Conservation (phyloP, 2,888 invertebrate species). For the Creontiades dilutus region DNA sequence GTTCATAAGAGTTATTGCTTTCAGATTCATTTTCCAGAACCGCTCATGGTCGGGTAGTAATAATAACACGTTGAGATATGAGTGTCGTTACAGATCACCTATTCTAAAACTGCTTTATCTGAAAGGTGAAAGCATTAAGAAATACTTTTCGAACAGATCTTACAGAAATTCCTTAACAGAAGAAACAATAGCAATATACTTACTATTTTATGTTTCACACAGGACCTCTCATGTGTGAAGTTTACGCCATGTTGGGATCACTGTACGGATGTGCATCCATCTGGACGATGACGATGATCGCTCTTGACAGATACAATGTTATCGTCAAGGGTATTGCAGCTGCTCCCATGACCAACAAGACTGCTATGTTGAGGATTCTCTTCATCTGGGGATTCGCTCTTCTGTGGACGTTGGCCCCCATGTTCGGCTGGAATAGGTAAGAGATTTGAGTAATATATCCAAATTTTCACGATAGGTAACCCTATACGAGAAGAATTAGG, state of each 20-base stretch:
- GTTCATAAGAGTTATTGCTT: too few relatives aligned
- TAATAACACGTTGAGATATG: too few relatives aligned
- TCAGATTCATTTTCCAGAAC: too few relatives aligned
- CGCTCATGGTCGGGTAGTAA: too few relatives aligned
- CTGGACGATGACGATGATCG: constrained; percentile 95
- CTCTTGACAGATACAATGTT: constrained; percentile 95
- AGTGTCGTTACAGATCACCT: too few relatives aligned
- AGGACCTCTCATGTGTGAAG: constrained; percentile 91
- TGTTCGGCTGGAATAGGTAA: constrained; percentile 92
- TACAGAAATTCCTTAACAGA: too few relatives aligned
- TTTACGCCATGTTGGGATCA: constrained; percentile 93
- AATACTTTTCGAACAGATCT: too few relatives aligned
- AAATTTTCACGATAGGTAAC: too few relatives aligned
- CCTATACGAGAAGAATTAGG: too few relatives aligned
- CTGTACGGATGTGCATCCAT: constrained; percentile 94
- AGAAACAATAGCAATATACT: too few relatives aligned
- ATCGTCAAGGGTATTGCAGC: constrained; percentile 94
- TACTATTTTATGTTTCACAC: background rate
- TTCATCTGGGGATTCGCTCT: constrained; percentile 88
- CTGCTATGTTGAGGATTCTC: constrained; percentile 87
- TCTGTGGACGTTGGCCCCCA: constrained; percentile 89
- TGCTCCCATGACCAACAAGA: constrained; percentile 89
- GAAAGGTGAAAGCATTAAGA: too few relatives aligned
- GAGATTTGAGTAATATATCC: background rate
- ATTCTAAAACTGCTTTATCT: too few relatives aligned